Evolutionary conservation across 2,888 invertebrate species (phyloP).

Genomic region (Siphlonurus alternatus): DNA sequence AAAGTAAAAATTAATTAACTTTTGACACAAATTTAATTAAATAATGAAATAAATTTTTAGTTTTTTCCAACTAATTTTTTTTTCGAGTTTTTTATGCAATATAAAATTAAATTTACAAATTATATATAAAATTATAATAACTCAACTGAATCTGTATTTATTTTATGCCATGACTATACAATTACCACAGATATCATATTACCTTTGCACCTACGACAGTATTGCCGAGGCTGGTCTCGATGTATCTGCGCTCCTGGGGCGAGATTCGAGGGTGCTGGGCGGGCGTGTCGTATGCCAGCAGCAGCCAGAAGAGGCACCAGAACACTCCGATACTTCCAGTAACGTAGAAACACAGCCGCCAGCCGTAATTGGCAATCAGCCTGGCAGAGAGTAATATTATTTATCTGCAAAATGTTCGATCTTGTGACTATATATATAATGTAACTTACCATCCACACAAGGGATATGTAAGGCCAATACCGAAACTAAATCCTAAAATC

Average conservation of each 20-base stretch:
- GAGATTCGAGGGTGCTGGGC: constrained; percentile 49
- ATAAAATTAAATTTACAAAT: too few relatives aligned
- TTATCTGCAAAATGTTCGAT: background rate
- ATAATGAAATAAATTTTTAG: too few relatives aligned
- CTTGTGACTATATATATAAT: background rate
- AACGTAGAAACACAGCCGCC: constrained; percentile 51
- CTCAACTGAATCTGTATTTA: too few relatives aligned
- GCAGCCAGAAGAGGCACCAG: constrained; percentile 53
- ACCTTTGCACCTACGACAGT: constrained; percentile 33
- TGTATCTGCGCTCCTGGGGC: constrained; percentile 42
- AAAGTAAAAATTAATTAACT: too few relatives aligned
- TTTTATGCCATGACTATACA: too few relatives aligned
- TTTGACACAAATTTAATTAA: too few relatives aligned
- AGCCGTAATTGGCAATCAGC: constrained; percentile 46
- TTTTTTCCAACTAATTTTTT: too few relatives aligned
- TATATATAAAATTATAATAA: too few relatives aligned
- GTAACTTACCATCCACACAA: constrained; percentile 37
- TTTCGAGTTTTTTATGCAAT: too few relatives aligned
- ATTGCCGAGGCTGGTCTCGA: constrained; percentile 40
- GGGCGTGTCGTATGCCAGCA: constrained; percentile 49
- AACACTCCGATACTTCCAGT: constrained; percentile 43
- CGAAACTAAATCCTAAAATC: constrained; percentile 47
- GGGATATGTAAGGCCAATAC: constrained; percentile 52
- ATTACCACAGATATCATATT: constrained; percentile 9
- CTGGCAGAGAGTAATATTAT: background rate